These are phyloP conservation scores for Leucoptera coffeella DNA, from an alignment of 2,888 invertebrate species.

Conservation along the genomic window DNA sequence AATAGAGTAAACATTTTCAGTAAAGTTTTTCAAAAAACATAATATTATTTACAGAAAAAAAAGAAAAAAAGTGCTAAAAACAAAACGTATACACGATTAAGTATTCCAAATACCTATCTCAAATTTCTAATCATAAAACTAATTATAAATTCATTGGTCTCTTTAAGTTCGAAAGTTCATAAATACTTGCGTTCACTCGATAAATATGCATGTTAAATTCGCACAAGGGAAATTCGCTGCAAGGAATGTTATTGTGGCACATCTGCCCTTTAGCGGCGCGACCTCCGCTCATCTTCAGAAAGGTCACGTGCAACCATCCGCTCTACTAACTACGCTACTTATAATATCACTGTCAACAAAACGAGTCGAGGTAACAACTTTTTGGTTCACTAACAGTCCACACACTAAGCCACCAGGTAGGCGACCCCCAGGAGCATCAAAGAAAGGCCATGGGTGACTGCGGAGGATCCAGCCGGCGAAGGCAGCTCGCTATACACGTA, in stretches of 20 bases:
- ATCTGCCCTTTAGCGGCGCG: no score
- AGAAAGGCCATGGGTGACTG: conserved; percentile 21
- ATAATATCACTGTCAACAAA: no score
- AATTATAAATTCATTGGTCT: conserved; percentile 1
- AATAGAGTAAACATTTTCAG: not conserved
- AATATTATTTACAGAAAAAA: not conserved
- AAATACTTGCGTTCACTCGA: no score
- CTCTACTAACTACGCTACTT: no score
- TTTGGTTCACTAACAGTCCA: no score
- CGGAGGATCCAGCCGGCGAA: conserved; percentile 11
- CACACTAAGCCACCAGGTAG: conserved; percentile 34
- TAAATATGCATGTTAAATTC: no score
- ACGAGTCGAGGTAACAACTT: no score
- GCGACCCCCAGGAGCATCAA: conserved; percentile 23
- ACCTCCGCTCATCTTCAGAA: no score
- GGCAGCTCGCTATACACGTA: conserved; percentile 52
- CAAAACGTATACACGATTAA: not conserved
- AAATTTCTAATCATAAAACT: not conserved
- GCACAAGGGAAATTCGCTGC: no score
- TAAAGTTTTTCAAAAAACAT: not conserved
- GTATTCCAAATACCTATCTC: not conserved
- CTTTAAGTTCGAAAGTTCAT: no score
- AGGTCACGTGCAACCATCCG: conserved; percentile 13
- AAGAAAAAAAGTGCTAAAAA: not conserved
- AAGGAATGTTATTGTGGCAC: no score